Percentiles rank a stretch among this genome's conserved stretches.
Conservation (phyloP, 2,888 invertebrate genomes). For the Pandemis cinnamomeana region DNA sequence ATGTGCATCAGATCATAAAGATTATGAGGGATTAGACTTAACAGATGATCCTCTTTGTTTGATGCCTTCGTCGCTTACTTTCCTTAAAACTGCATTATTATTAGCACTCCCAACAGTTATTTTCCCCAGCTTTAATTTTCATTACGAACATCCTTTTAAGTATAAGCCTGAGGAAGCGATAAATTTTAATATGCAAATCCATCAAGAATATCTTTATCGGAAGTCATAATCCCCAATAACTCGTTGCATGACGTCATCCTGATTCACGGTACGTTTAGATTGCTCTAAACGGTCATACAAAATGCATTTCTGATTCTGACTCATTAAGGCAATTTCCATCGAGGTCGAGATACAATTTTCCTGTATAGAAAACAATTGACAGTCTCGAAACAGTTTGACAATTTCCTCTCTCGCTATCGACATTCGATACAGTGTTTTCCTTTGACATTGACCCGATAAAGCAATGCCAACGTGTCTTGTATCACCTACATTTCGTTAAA, state of each 20-base stretch:
- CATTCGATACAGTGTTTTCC: constrained; percentile 61
- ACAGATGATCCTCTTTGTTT: not conserved
- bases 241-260: constrained; percentile 19
- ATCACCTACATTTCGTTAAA: constrained; percentile 43
- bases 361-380: constrained; percentile 45
- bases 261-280: not conserved
- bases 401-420: constrained; percentile 51
- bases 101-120: not conserved
- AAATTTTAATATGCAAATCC: not conserved
- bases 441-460: constrained; percentile 73
- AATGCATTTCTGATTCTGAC: constrained; percentile 29
- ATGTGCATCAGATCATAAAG: too few relatives aligned
- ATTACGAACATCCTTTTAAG: not conserved
- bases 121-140: not conserved
- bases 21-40: not conserved
- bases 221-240: constrained; percentile 14
- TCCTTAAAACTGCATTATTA: not conserved
- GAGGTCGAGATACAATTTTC: constrained; percentile 23
- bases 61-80: not conserved
- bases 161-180: constrained; percentile 6
- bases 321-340: constrained; percentile 6
- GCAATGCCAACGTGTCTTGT: constrained; percentile 65
- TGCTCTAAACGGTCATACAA: constrained; percentile 3
- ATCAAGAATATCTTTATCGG: constrained; percentile 2
- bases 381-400: constrained; percentile 53